Evolutionary conservation across 2,797 vertebrate species (phyloP), one percentile per base, ranked within the genome.

Genomic region (Platalea minor): DNA sequence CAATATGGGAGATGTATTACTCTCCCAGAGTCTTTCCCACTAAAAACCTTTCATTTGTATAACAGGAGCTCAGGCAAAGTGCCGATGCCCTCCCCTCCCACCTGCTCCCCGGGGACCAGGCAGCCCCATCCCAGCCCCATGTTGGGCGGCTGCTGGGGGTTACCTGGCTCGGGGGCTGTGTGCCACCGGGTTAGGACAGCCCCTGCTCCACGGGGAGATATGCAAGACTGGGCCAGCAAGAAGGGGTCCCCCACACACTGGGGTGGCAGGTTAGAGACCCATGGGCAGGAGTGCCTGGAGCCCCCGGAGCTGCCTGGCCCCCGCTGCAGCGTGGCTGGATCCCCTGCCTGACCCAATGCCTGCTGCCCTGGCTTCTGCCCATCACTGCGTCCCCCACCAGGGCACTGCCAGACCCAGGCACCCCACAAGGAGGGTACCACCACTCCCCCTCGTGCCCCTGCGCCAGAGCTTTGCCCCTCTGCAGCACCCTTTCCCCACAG

Each of bases 1-100:
- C 97, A 97, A 97, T 97, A 97, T 96, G 76, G 95, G 96, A 97
- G 97, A 97, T 97, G 97, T 97, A 97, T 97, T 97, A 97, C 97
- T 97, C 96, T 97, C 94, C 94, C 93, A 14, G 93, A 97, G 96
- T 97, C 97, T 97, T 97, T 97, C 96, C 96, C 93, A 97, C 97
- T 97, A 95, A 97, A 97, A 97, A 96, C 95, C 96, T 97, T 97
- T 97, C 97, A 97, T 97, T 97, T 97, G 97, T 97, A 96, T 97
- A 97, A 96, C 95, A 95, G 96, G 85, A 96, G 81, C 95, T 93
- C 95, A 97, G 95, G 91, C 93, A 95, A 96, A 93, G 93, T 96
- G 84, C 85, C 0, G 75, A 78, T 86, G 19, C 33, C 73, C 59
- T 69, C 76, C 73, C 50, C 28, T 88, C 53, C 33, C 1, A 5